Base-by-base conservation (phyloP, 2,888 invertebrate species). In the Agapostemon virescens region DNA sequence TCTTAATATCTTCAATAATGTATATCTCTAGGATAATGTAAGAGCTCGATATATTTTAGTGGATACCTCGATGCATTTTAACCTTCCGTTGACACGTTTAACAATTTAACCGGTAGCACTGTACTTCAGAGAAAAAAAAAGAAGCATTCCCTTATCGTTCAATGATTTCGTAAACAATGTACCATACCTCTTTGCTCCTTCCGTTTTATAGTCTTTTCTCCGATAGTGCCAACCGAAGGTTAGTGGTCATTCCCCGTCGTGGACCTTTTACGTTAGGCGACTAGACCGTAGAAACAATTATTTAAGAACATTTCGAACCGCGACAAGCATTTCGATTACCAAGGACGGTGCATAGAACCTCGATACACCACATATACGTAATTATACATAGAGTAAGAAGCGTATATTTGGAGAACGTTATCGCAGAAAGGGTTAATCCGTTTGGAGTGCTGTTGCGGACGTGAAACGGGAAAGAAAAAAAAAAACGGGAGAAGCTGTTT, bases 281-380 rank as follows among this genome's bases (percentile, higher is more conserved):
- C 61, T 79, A 76, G 72, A 38, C 36, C 33, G n/a, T 79, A 69
- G 66, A 38, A 52, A 33, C 23, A 38, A 33, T 55, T 82, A 82
- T 81, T 81, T 81, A 82, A 83, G 72, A 81, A 73, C 49, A 64
- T 33, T 13, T 66, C 73, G 33, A 66, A 55, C 40, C 69, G 55
- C 45, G 45, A 55, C 58, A 9, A 30, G 36, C 55, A 33, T 63
- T 58, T 49, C 26, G 20, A 67, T 73, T 70, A 82, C 71, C 69
- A 64, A 26, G 63, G 45, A 74, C 26, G 38, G 66, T 49, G 77
- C 45, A 33, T 69, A 40, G 61, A 63, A 67, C 72, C 69, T 74
- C 63, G 30, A 63, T 58, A 30, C 74, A 80, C 80, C 80, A 64
- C n/a, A 58, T 70, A 79, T 79, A 83, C 83, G 79, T 82, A 82